phyloP scores from a whole-genome alignment of 2,888 invertebrate species.

The Argyresthia albistria region DNA sequence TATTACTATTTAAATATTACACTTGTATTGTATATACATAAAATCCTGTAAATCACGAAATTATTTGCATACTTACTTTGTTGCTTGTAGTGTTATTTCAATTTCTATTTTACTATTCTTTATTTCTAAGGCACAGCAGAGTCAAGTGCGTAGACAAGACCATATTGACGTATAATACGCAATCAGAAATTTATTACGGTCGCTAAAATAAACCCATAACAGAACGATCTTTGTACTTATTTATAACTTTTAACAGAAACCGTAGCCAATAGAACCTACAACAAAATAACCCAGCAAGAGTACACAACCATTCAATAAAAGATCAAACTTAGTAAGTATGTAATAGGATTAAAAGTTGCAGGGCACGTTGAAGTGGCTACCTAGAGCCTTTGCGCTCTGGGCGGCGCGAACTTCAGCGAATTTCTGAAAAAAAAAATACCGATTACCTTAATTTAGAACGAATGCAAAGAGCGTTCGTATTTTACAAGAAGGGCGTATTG shows the following conservation, averaged over 20 bases:
- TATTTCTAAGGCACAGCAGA: conserved; percentile 7
- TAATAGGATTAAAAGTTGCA: conserved; percentile 12
- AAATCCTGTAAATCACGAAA: neutral
- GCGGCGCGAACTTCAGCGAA: conserved; percentile 50
- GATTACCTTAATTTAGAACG: conserved; percentile 61
- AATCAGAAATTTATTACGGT: conserved; percentile 56
- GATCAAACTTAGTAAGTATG: neutral
- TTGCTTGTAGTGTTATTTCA: no score
- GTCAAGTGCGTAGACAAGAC: conserved; percentile 25
- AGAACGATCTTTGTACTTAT: conserved; percentile 34
- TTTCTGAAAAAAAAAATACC: conserved; percentile 50
- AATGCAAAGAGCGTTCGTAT: conserved; percentile 29
- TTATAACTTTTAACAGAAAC: conserved; percentile 31
- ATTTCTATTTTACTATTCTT: no score
- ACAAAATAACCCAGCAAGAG: conserved; percentile 8
- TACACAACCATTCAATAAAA: neutral
- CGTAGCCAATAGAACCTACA: conserved; percentile 49
- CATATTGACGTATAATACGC: conserved; percentile 24
- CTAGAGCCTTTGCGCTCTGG: conserved; percentile 35
- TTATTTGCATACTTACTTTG: no score
- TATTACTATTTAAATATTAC: no score
- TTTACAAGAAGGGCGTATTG: conserved; percentile 41
- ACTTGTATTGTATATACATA: no score
- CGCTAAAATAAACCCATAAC: conserved; percentile 33
- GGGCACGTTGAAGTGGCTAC: conserved; percentile 8